Evolutionary conservation across 1,140 invertebrate species (phyloP).

Genomic region (Zophobas morio): DNA sequence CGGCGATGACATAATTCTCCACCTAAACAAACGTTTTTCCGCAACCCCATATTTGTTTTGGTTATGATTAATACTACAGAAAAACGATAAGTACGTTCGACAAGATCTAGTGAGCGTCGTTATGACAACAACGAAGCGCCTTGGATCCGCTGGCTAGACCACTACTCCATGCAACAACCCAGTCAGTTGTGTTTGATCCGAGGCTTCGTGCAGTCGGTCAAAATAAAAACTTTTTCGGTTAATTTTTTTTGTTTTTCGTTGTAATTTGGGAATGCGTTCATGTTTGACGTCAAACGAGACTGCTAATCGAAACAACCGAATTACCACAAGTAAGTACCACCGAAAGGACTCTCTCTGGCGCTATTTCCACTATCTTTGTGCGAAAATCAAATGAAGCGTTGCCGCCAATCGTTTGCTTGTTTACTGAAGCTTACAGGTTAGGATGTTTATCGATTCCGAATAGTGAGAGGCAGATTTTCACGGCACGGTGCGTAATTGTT

Average conservation of each 20-base stretch:
- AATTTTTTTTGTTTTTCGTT: constrained; percentile 20
- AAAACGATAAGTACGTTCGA: neutral
- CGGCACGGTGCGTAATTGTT: constrained; percentile 29
- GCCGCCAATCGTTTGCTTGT: constrained; percentile 20
- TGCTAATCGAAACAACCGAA: neutral
- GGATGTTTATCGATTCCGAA: constrained; percentile 41
- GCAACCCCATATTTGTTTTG: no score
- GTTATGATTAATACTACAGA: no score
- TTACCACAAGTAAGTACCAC: constrained; percentile 14
- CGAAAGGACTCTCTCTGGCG: no score
- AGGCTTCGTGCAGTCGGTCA: constrained; percentile 59
- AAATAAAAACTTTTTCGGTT: constrained; percentile 43
- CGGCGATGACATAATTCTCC: no score
- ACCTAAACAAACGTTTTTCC: no score
- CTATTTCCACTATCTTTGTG: no score
- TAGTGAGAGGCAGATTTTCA: constrained; percentile 18
- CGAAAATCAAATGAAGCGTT: neutral
- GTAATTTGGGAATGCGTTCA: constrained; percentile 32
- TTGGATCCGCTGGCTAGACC: constrained; percentile 40
- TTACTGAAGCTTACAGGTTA: constrained; percentile 41
- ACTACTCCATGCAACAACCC: constrained; percentile 3
- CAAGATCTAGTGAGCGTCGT: constrained; percentile 32
- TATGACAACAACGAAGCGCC: constrained; percentile 39
- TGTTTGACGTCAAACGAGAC: constrained; percentile 4
- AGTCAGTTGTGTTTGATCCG: constrained; percentile 58